Evolutionary conservation across 1,140 invertebrate genomes (phyloP), one percentile per base, ranked within the genome.

Genomic region (Procambarus virginalis): DNA sequence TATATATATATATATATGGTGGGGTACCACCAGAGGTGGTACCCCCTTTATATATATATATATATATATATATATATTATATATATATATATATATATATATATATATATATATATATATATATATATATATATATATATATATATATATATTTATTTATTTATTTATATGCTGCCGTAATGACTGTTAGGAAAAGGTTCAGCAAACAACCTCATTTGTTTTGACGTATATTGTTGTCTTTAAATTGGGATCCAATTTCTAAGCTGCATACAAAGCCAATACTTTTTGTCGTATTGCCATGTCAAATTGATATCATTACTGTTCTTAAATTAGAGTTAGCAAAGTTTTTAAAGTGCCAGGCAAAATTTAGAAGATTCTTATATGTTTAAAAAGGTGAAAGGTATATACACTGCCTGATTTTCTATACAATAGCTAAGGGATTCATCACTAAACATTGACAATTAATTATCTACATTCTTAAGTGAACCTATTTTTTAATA

Each of bases 31-130:
- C n/a, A n/a, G n/a, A n/a, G n/a, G n/a, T n/a, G n/a, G n/a, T n/a
- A n/a, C n/a, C n/a, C n/a, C n/a, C n/a, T n/a, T n/a, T n/a, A 34
- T 34, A 34, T 34, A 34, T 76, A 45, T 34, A 9, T 55, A 55
- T 8, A 8, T 55, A 10, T 55, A 55, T 55, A 55, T 55, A 55
- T 55, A 55, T 55, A 55, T 46, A n/a, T 76, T 76, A 76, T n/a
- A n/a, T 76, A 76, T 76, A 76, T 20, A 76, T 76, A 76, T 76
- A 76, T 76, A 76, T 76, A 76, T 76, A 76, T 76, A 76, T 76
- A 76, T 76, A 76, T 76, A 76, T 76, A 76, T 76, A 76, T 76
- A 76, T 76, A 76, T 76, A 76, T 76, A 76, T 76, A 76, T 76
- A 76, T 76, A 0, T 76, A 76, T 76, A 76, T 76, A 76, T 76